Base-by-base conservation (phyloP, 2,797 vertebrate genomes). In the Myiotriccus ornatus region DNA sequence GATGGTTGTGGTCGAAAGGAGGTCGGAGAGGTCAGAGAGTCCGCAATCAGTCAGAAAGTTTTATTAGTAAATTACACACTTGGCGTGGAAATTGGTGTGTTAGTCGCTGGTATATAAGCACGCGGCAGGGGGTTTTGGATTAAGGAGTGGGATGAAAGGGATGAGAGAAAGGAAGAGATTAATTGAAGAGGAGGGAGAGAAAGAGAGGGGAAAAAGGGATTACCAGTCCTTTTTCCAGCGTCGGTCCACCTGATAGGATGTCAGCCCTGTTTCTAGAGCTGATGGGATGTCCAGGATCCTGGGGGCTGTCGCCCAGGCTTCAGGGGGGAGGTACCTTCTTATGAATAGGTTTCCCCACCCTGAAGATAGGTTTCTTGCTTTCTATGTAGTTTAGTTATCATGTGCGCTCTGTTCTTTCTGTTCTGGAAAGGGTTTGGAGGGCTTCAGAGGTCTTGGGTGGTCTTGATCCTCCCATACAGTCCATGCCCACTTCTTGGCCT, bases 381-480 rank as follows among this genome's bases (percentile, higher is more conserved):
- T 24, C n/a, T 37, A 3, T 25, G 17, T 35, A 34, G 44, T 13
- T 50, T 30, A 30, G 14, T 64, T 64, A 39, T 39, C 16, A 19
- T 25, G 25, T 9, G n/a, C 43, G 16, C 37, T 34, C 24, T 7
- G 3, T 10, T 37, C 41, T 59, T 59, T 67, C 34, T 53, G 34
- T 57, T 64, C 37, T 44, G 24, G 44, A 77, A 64, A 27, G 19
- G 28, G 37, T 10, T 64, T 0, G 0, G 20, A 50, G 43, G 6
- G 37, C n/a, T 49, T n/a, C 10, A 49, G 1, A 13, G 6, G 6
- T 1, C 9, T 50, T 49, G 13, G 4, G n/a, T 22, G 43, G 17
- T 44, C 28, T 63, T 57, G 50, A 39, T 56, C 7, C 7, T 14
- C 4, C 14, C 22, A 2, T 67, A 2, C 18, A 32, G 21, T 60